Evolutionary conservation across 2,113 vertebrate species (phyloP).

Genomic region (Cyphomyrus plagiostoma): DNA sequence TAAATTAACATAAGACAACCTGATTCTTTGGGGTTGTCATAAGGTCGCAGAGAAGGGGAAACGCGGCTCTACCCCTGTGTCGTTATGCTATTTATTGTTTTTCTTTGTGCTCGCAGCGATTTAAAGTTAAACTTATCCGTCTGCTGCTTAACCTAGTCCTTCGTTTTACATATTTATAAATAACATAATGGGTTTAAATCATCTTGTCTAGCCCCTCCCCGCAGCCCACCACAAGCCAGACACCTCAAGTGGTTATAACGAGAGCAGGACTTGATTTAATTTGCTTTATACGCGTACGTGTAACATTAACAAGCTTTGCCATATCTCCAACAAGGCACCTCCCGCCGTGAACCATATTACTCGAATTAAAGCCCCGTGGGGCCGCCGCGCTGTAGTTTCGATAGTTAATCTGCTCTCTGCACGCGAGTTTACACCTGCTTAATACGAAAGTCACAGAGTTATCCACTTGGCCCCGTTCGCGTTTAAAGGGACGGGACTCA

Average conservation of each 20-base stretch:
- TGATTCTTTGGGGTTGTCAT: background rate
- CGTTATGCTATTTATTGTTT: background rate
- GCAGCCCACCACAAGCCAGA: background rate
- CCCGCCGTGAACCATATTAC: background rate
- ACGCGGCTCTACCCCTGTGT: background rate
- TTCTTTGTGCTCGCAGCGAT: background rate
- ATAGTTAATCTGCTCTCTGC: constrained; percentile 14
- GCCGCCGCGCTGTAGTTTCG: background rate
- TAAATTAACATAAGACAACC: background rate
- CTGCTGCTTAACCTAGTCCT: background rate
- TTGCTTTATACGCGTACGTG: background rate
- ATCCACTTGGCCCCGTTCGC: constrained; percentile 38
- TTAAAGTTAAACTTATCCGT: background rate
- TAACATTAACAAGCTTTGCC: background rate
- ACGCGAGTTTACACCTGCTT: constrained; percentile 37
- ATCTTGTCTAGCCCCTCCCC: background rate
- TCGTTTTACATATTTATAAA: background rate
- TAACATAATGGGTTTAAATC: background rate
- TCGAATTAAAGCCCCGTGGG: background rate
- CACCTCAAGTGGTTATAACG: background rate
- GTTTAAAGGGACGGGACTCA: constrained; percentile 47
- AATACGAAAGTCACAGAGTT: constrained; percentile 30
- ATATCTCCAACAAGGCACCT: background rate
- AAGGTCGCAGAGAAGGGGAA: background rate
- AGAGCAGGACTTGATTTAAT: background rate